Base-by-base conservation (phyloP, 2,888 invertebrate species). In the Periphyllus acericola region DNA sequence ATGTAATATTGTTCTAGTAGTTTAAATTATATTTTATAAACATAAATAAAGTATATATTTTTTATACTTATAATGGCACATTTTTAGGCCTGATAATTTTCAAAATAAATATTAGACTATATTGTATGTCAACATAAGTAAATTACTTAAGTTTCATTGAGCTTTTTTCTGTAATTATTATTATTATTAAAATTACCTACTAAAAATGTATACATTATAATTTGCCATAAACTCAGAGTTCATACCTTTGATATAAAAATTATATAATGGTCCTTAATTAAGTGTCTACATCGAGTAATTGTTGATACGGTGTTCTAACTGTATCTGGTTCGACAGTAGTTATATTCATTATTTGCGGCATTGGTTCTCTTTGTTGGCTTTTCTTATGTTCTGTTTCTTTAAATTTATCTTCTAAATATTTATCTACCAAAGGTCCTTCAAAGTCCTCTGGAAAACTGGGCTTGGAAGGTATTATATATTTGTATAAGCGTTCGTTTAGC, bases 381-480 rank as follows among this genome's bases (percentile, higher is more conserved):
- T 91, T 91, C 90, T 94, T 94, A 90, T 95, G 95, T 92, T 96
- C 96, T 95, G 96, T 95, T 92, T 97, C 96, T 92, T 95, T 95
- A 91, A 96, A 97, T 91, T 96, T 96, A 89, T 96, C 92, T 21
- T 95, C 95, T 83, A 97, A 92, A 91, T 96, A 96, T 92, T 96
- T 95, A 91, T 97, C 97, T 17, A 97, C 97, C 90, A 96, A 93
- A 14, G 97, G 97, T 17, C 97, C 97, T 90, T 95, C 95, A 91
- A 96, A 97, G 91, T 97, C 97, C 91, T 97, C 97, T 0, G 97
- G 97, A 91, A 97, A 97, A 91, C 96, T 96, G 0, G 97, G 97
- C 90, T 95, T 95, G 90, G 96, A 94, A 6, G 97, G 97, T 90
- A 97, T 91, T 89, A 97, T 97, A 91, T 95, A 97, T 91, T 97